phyloP scores from a whole-genome alignment of 2,797 vertebrate species.

The Streptopelia turtur region DNA sequence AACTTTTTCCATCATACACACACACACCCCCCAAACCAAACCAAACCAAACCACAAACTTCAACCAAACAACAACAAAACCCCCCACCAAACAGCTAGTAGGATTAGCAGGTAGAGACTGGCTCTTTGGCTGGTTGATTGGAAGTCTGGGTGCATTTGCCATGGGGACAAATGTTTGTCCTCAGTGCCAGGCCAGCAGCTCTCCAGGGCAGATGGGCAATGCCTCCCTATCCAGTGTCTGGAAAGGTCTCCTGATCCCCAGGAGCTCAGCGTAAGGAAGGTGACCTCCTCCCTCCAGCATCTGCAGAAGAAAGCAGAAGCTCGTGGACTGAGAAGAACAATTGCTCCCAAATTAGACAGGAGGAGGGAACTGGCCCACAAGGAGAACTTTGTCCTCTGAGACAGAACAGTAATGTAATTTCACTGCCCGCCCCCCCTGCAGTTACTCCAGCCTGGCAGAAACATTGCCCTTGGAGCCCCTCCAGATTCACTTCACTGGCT shows the following conservation, averaged over 20 bases:
- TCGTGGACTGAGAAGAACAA: background rate
- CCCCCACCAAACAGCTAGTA: background rate
- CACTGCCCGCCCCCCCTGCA: background rate
- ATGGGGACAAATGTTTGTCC: background rate
- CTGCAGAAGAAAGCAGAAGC: background rate
- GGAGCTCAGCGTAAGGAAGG: background rate
- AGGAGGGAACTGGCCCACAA: background rate
- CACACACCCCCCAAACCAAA: no score
- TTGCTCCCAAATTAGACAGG: background rate
- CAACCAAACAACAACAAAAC: background rate
- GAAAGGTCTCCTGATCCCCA: background rate
- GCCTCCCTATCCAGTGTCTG: background rate
- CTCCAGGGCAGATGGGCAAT: background rate
- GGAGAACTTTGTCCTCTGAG: slow-evolving; percentile 2
- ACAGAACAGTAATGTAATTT: background rate
- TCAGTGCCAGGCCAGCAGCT: background rate
- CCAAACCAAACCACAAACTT: no score
- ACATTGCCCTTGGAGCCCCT: slow-evolving; percentile 31
- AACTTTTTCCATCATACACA: background rate
- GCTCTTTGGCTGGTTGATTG: background rate
- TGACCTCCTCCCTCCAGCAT: background rate
- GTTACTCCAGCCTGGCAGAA: background rate
- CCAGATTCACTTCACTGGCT: background rate
- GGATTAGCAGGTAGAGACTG: background rate
- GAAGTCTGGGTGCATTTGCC: background rate